Percentiles rank a stretch among this genome's conserved stretches.
These are phyloP conservation scores for Cosmorhoe ocellata DNA, from an alignment of 2,888 invertebrate genomes.

Conservation along the genomic window DNA sequence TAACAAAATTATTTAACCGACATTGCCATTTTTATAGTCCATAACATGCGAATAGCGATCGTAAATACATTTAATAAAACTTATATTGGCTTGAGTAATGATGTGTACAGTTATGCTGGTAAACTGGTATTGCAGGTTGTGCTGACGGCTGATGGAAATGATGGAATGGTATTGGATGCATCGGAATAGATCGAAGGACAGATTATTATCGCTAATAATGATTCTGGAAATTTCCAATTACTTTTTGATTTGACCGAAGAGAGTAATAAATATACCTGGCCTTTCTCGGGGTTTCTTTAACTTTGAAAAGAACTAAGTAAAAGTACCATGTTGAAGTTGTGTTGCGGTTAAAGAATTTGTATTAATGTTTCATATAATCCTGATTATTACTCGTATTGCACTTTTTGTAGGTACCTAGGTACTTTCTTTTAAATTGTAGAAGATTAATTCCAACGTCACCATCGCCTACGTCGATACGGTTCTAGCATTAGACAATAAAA, in stretches of 20 bases:
- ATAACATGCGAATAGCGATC: conserved; percentile 32
- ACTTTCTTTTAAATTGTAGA: no score
- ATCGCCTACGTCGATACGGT: neutral
- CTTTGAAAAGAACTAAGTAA: no score
- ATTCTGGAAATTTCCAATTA: conserved; percentile 14
- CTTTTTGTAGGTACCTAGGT: no score
- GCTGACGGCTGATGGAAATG: conserved; percentile 14
- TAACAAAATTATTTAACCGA: conserved; percentile 24
- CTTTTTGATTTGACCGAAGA: conserved; percentile 6
- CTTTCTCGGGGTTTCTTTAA: no score
- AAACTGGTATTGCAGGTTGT: conserved; percentile 33
- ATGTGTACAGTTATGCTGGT: conserved; percentile 26
- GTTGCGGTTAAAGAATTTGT: no score
- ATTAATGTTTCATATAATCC: no score
- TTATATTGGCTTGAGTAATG: conserved; percentile 21
- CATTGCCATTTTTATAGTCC: conserved; percentile 29
- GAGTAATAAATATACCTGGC: no score
- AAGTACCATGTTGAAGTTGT: no score
- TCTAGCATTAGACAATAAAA: conserved; percentile 15
- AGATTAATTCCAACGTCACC: neutral
- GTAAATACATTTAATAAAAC: conserved; percentile 29
- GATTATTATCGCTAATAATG: conserved; percentile 17
- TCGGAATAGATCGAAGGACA: conserved; percentile 31
- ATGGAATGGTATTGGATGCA: conserved; percentile 26
- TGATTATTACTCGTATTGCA: no score